phyloP scores from a whole-genome alignment of 1,140 invertebrate genomes.

The Drosophila seguyi region DNA sequence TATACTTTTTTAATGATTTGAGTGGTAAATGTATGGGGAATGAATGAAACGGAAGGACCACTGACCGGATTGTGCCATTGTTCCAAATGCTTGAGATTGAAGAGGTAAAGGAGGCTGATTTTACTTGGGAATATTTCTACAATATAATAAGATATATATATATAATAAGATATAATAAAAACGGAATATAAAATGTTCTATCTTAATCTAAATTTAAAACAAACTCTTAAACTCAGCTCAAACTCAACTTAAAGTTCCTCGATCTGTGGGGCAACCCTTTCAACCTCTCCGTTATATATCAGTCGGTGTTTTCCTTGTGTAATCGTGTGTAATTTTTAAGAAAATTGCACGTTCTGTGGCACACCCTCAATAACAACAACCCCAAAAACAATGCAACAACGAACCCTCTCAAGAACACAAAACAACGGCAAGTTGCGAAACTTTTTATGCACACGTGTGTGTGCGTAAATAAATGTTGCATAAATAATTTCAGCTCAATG shows the following conservation, averaged over 20 bases:
- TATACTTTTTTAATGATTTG: slow-evolving; percentile 82
- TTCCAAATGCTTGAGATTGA: background rate
- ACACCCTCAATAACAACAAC: slow-evolving; percentile 63
- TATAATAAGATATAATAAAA: too few species aligned
- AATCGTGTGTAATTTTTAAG: slow-evolving; percentile 84
- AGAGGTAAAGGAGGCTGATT: background rate
- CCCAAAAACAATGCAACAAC: slow-evolving; percentile 74
- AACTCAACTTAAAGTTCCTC: slow-evolving; percentile 3
- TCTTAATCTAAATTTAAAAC: too few species aligned
- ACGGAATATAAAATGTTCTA: too few species aligned
- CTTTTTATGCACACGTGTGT: slow-evolving; percentile 53
- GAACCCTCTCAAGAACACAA: slow-evolving; percentile 14
- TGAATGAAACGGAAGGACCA: slow-evolving; percentile 24
- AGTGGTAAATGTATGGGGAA: slow-evolving; percentile 53
- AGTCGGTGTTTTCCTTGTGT: slow-evolving; percentile 72
- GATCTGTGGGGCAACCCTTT: background rate
- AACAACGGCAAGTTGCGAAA: slow-evolving; percentile 45
- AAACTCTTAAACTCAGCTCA: background rate
- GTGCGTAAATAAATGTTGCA: slow-evolving; percentile 82
- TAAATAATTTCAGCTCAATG: slow-evolving; percentile 81
- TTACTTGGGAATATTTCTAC: background rate
- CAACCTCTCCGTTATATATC: slow-evolving; percentile 50
- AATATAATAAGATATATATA: background rate
- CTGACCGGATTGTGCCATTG: slow-evolving; percentile 41
- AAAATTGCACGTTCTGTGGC: slow-evolving; percentile 72